phyloP scores from a whole-genome alignment of 2,888 invertebrate genomes.

The Octonoba sinensis region DNA sequence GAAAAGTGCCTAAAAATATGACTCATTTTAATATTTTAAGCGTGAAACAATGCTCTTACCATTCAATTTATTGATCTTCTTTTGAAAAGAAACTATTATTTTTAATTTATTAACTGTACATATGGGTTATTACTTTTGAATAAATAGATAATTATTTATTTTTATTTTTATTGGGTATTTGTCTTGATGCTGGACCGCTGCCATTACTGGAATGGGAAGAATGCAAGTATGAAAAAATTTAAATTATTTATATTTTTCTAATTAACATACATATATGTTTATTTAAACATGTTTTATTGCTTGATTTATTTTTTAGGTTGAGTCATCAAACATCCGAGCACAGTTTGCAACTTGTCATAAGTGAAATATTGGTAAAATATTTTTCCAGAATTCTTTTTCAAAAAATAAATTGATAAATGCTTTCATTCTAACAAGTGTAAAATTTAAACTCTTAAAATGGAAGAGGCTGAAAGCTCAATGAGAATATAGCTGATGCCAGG shows the following conservation, averaged over 20 bases:
- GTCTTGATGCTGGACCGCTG: conserved; percentile 40
- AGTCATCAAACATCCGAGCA: not conserved
- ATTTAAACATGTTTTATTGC: not conserved
- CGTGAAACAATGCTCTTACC: too few species aligned
- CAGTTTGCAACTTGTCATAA: conserved; percentile 38
- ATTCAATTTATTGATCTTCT: too few species aligned
- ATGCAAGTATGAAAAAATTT: conserved; percentile 24
- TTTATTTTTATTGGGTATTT: conserved; percentile 27
- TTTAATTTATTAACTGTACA: too few species aligned
- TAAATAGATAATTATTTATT: not conserved
- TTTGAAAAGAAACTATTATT: too few species aligned
- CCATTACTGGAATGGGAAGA: conserved; percentile 40
- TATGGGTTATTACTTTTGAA: too few species aligned
- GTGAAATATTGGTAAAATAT: conserved; percentile 44
- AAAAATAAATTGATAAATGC: too few species aligned
- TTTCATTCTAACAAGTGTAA: too few species aligned
- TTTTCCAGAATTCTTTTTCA: not conserved
- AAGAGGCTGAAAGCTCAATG: too few species aligned
- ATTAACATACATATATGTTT: not conserved
- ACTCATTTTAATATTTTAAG: too few species aligned
- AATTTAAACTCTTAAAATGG: too few species aligned
- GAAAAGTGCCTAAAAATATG: too few species aligned
- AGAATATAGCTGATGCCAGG: too few species aligned
- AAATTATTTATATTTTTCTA: not conserved
- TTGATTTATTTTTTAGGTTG: not conserved